Evolutionary conservation across 2,113 vertebrate species (phyloP), one percentile per base, ranked within the genome.

Genomic region (Ophiodon elongatus): DNA sequence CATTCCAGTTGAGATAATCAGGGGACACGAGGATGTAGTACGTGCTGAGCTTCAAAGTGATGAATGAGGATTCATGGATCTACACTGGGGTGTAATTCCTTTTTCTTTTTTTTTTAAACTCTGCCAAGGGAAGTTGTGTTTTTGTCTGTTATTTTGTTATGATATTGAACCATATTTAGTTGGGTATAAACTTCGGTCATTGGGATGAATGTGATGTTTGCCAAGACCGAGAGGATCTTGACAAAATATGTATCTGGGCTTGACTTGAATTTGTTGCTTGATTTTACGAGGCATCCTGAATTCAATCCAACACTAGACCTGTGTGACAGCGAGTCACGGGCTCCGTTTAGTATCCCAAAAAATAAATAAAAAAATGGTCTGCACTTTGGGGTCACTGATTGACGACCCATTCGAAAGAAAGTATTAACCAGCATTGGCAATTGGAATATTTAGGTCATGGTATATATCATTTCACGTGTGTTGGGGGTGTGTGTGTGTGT

Each of bases 1-100:
- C 90, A 92, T 92, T 92, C 90, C 89, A 90, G 73, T 66, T 70
- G 65, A 75, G 86, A 87, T 91, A 84, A 89, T 91, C 86, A 85
- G 62, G 79, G 76, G 74, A 81, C 39, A 14, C 2, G 25, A 77
- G 63, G 78, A 59, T 63, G 70, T 63, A 15, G 63, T 68, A 57
- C 17, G 25, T 52, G 81, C 75, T 83, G 78, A 33, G 8, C 60
- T 56, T 73, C 17, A 33, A 79, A 59, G 69, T 31, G 72, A 47
- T 73, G 71, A 82, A 43, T 37, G 80, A 59, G 43, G 68, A 71
- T 72, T 60, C 14, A 15, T 71, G 71, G 73, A 70, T 73, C 57
- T 14, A 65, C 80, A 73, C 67, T 81, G 70, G 54, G 79, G 75
- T 50, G 67, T 70, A 21, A 1, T 47, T 47, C 17, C 19, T 19